Conservation (phyloP, 2,797 vertebrate genomes). For the Xiphophorus birchmanni region DNA sequence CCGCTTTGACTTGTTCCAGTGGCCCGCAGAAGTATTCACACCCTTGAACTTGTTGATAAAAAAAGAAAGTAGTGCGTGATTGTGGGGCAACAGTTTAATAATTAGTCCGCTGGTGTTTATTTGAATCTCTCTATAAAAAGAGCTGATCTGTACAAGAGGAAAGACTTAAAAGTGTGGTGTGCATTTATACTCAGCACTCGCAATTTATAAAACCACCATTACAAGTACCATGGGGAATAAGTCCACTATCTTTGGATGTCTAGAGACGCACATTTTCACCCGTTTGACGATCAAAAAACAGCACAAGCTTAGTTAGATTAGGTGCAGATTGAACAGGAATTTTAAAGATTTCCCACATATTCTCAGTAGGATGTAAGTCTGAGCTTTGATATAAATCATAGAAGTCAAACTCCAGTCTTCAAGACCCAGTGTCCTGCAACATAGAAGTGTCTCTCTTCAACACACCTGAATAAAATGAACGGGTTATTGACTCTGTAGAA, state of each 20-base stretch:
- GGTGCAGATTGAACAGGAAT: neutral
- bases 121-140: neutral
- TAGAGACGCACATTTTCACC: neutral
- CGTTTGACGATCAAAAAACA: neutral
- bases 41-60: neutral
- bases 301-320: neutral
- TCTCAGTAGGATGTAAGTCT: neutral
- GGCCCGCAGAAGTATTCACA: neutral
- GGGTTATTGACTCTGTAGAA: neutral
- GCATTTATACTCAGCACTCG: neutral
- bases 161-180: neutral
- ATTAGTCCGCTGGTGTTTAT: neutral
- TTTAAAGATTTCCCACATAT: neutral
- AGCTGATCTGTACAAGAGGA: neutral
- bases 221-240: neutral
- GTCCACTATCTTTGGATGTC: neutral
- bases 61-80: neutral
- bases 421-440: neutral
- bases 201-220: neutral
- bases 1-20: neutral
- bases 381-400: neutral
- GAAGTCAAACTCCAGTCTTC: neutral
- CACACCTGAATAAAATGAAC: neutral
- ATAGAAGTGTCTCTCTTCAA: neutral
- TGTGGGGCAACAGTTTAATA: neutral